Percentiles rank a stretch among this genome's conserved stretches.
phyloP scores from a whole-genome alignment of 35 echinoderm and acorn worm genomes.

The Eucidaris tribuloides region DNA sequence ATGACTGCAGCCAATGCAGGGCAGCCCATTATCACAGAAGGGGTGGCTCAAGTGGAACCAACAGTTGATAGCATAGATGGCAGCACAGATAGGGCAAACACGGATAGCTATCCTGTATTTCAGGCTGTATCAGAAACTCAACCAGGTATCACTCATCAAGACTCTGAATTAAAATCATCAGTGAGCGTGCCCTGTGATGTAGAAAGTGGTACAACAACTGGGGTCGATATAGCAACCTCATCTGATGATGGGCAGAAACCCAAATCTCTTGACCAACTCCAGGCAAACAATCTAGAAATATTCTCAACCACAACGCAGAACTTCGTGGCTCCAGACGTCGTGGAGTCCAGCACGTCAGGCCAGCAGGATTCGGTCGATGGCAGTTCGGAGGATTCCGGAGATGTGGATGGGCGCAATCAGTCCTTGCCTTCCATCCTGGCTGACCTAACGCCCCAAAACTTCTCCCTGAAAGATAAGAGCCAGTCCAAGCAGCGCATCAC shows the following conservation, averaged over 20 bases:
- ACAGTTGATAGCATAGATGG: background rate
- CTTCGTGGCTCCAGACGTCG: slow-evolving; percentile 67
- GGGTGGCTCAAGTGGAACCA: background rate
- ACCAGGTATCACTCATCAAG: background rate
- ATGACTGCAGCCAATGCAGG: background rate
- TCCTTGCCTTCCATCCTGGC: slow-evolving; percentile 79
- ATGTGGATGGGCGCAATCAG: background rate
- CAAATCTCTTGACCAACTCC: slow-evolving; percentile 28
- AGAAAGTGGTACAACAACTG: background rate
- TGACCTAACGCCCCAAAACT: slow-evolving; percentile 82
- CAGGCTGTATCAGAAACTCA: background rate
- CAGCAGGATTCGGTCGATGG: slow-evolving; percentile 25
- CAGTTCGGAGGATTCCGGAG: background rate
- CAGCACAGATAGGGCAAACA: too few relatives aligned
- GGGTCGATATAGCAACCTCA: too few relatives aligned
- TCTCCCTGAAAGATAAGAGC: slow-evolving; percentile 66
- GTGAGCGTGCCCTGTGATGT: background rate
- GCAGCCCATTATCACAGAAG: background rate
- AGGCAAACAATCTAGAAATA: slow-evolving; percentile 51
- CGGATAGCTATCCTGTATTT: too few relatives aligned
- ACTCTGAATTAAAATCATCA: background rate
- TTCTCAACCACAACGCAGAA: slow-evolving; percentile 33
- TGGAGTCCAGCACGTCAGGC: slow-evolving; percentile 65
- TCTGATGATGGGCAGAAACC: background rate
- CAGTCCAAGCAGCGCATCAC: slow-evolving; percentile 59